Conservation (phyloP, 2,797 vertebrate species). For the Limosa lapponica region DNA sequence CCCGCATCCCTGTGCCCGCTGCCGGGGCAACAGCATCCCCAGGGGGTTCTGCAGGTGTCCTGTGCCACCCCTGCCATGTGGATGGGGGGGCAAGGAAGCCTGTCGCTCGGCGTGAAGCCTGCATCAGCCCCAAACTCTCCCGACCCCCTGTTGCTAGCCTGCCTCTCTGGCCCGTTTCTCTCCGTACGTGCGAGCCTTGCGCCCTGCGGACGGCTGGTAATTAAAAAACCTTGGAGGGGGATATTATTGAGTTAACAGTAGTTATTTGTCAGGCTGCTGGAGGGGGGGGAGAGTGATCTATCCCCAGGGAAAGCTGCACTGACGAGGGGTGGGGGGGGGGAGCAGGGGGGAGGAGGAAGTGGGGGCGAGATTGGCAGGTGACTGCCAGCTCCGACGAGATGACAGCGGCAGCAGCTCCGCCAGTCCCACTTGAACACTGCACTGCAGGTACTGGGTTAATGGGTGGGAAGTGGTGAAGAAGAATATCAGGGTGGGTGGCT, state of each 20-base stretch:
- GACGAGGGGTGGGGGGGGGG: constrained; percentile 49
- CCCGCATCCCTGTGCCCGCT: background rate
- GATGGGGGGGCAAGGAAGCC: background rate
- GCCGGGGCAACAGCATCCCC: constrained; percentile 36
- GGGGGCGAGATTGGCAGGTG: constrained; percentile 79
- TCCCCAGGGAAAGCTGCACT: constrained; percentile 73
- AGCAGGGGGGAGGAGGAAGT: constrained; percentile 64
- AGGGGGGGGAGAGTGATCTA: constrained; percentile 62
- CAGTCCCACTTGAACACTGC: constrained; percentile 56
- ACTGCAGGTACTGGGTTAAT: constrained; percentile 54
- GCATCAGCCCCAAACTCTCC: background rate
- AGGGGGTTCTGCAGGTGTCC: background rate
- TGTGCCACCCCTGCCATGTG: background rate
- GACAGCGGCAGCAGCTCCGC: constrained; percentile 56
- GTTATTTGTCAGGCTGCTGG: constrained; percentile 77
- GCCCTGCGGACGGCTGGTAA: constrained; percentile 60
- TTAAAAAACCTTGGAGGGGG: constrained; percentile 77
- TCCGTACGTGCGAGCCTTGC: background rate
- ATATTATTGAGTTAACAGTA: constrained; percentile 77
- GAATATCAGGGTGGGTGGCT: constrained; percentile 47
- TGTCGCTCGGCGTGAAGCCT: background rate
- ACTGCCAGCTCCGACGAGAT: constrained; percentile 49
- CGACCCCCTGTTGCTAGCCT: constrained; percentile 14
- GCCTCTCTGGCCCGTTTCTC: background rate
- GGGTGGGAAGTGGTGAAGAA: constrained; percentile 58